Percentiles rank a stretch among this genome's conserved stretches.
These are phyloP conservation scores for Lasioglossum morio DNA, from an alignment of 2,888 invertebrate species.

Conservation along the genomic window DNA sequence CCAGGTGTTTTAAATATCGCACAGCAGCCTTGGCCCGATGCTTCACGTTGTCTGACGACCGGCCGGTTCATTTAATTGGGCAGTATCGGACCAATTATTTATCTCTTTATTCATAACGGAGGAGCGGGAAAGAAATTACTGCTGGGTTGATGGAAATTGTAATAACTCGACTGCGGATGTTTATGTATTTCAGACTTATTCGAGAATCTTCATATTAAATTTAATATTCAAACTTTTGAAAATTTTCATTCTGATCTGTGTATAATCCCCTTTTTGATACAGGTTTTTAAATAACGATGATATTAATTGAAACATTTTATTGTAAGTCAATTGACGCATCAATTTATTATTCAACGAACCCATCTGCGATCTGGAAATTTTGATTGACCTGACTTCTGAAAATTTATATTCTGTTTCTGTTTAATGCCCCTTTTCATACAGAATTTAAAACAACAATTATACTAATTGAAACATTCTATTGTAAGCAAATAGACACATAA, in stretches of 20 bases:
- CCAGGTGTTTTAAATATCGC: conserved; percentile 3
- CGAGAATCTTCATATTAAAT: neutral
- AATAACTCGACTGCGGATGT: neutral
- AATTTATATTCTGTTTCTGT: no score
- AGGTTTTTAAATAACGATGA: neutral
- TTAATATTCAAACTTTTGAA: neutral
- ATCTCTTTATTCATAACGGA: neutral
- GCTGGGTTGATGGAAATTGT: neutral
- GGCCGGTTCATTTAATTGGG: neutral
- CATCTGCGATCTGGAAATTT: neutral
- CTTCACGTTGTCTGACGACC: neutral
- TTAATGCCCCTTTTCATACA: neutral
- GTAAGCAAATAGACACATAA: neutral
- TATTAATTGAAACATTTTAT: neutral
- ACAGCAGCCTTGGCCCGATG: neutral
- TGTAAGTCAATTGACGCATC: neutral
- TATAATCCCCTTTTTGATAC: neutral
- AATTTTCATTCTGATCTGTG: neutral
- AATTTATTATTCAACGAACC: neutral
- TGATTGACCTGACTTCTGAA: neutral
- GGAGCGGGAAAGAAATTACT: neutral
- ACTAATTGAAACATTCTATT: neutral
- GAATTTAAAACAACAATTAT: neutral
- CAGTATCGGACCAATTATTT: conserved; percentile 11
- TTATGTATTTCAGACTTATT: neutral